A percentile compares a stretch with the other conserved stretches of the same genome.
Evolutionary conservation across 2,797 vertebrate genomes (phyloP).

Genomic region (Acropternis orthonyx): DNA sequence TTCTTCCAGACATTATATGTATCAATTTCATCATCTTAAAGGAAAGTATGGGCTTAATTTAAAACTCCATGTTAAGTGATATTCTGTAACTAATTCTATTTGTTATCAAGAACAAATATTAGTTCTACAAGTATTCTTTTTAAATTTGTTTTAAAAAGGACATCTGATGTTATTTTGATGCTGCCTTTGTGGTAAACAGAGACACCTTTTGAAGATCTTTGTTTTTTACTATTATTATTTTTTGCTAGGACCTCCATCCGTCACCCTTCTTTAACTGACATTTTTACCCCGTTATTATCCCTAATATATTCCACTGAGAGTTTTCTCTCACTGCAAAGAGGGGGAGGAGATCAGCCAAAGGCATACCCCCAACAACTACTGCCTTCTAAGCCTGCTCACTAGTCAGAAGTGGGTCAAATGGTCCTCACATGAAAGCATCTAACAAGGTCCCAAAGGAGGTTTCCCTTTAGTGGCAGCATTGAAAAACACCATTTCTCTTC

Average conservation of each 20-base stretch:
- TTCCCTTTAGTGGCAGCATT: conserved; percentile 72
- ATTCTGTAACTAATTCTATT: background rate
- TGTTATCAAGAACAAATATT: background rate
- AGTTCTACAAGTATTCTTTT: background rate
- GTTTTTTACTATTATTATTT: conserved; percentile 25
- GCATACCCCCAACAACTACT: conserved; percentile 69
- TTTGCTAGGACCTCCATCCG: conserved; percentile 52
- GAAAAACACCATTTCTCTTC: conserved; percentile 72
- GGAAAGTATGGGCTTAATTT: background rate
- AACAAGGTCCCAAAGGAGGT: conserved; percentile 81
- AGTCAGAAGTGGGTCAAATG: conserved; percentile 81
- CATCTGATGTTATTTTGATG: background rate
- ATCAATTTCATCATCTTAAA: background rate
- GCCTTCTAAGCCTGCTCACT: conserved; percentile 72
- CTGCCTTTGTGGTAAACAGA: conserved; percentile 2
- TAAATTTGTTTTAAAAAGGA: background rate
- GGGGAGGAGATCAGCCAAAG: conserved; percentile 69
- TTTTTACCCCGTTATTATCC: conserved; percentile 77
- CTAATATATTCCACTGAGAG: conserved; percentile 81
- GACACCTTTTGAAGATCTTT: conserved; percentile 5
- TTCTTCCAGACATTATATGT: background rate
- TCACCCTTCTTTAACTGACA: conserved; percentile 68
- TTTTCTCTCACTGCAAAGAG: conserved; percentile 66
- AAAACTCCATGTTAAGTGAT: background rate
- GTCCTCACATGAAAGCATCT: conserved; percentile 80